phyloP scores from a whole-genome alignment of 2,113 vertebrate genomes.

The Desmodus rotundus region DNA sequence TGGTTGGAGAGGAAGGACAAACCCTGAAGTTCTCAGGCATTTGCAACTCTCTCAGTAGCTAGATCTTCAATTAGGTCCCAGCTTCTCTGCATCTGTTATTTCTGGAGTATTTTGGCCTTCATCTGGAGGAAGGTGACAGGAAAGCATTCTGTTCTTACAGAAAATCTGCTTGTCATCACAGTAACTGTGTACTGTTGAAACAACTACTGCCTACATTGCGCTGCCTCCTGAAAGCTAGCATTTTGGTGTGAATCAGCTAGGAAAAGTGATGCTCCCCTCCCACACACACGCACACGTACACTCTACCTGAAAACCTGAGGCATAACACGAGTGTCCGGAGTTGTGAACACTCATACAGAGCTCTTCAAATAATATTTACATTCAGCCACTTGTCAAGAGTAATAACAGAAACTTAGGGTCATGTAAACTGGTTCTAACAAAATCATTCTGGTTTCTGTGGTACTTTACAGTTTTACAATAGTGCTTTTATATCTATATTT shows the following conservation, averaged over 20 bases:
- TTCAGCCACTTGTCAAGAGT: conserved; percentile 19
- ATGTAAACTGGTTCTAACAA: conserved; percentile 22
- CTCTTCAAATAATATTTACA: not conserved
- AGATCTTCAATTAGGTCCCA: conserved; percentile 27
- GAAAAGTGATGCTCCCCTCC: conserved; percentile 41
- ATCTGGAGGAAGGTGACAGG: conserved; percentile 59
- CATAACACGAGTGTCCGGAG: not conserved
- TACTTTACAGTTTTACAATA: not conserved
- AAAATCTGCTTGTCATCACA: conserved; percentile 56
- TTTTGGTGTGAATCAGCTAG: conserved; percentile 53
- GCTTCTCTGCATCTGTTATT: conserved; percentile 49
- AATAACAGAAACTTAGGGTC: not conserved
- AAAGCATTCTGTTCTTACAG: conserved; percentile 57
- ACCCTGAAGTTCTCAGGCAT: not conserved
- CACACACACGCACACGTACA: not conserved
- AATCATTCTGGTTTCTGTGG: not conserved
- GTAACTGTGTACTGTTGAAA: not conserved
- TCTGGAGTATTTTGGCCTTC: conserved; percentile 52
- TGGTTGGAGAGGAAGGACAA: not conserved
- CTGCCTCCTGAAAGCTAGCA: conserved; percentile 39
- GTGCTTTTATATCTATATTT: not conserved
- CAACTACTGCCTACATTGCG: conserved; percentile 46
- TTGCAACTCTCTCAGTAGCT: conserved; percentile 37
- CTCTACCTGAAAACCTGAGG: not conserved
- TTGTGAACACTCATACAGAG: not conserved